Percentiles rank a stretch among this genome's conserved stretches.
Conservation (phyloP, 1,140 invertebrate genomes). For the Eumaeus atala region DNA sequence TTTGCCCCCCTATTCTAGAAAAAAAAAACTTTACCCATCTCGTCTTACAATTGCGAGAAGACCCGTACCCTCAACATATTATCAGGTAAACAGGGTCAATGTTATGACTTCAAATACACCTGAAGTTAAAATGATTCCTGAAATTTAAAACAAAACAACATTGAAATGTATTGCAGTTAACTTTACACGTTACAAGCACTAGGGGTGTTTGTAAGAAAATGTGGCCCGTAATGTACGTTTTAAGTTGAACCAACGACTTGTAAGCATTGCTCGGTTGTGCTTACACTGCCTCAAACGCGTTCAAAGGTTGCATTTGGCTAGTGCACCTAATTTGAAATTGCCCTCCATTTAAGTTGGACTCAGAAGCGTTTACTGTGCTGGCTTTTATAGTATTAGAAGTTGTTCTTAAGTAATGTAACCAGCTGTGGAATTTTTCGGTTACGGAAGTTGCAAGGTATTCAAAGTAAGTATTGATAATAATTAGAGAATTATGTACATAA, state of each 20-base stretch:
- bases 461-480: too few relatives aligned
- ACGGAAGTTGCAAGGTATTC: not conserved
- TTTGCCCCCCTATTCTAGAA: too few relatives aligned
- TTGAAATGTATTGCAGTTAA: slow-evolving; percentile 2
- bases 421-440: slow-evolving; percentile 3
- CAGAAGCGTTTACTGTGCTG: slow-evolving; percentile 14
- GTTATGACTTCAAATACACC: too few relatives aligned
- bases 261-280: slow-evolving; percentile 11
- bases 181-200: not conserved
- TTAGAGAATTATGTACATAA: too few relatives aligned
- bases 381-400: slow-evolving; percentile 5
- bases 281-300: slow-evolving; percentile 15
- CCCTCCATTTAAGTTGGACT: slow-evolving; percentile 12
- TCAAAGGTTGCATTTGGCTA: slow-evolving; percentile 14
- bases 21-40: too few relatives aligned
- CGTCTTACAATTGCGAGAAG: too few relatives aligned
- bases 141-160: too few relatives aligned
- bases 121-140: too few relatives aligned
- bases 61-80: too few relatives aligned
- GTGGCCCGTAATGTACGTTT: slow-evolving; percentile 11
- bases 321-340: slow-evolving; percentile 16
- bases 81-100: too few relatives aligned
- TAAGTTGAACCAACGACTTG: slow-evolving; percentile 15
- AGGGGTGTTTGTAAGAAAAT: slow-evolving; percentile 4
- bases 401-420: slow-evolving; percentile 4